These are phyloP conservation scores for Xenus cinereus DNA, from an alignment of 2,113 vertebrate species.

Conservation along the genomic window DNA sequence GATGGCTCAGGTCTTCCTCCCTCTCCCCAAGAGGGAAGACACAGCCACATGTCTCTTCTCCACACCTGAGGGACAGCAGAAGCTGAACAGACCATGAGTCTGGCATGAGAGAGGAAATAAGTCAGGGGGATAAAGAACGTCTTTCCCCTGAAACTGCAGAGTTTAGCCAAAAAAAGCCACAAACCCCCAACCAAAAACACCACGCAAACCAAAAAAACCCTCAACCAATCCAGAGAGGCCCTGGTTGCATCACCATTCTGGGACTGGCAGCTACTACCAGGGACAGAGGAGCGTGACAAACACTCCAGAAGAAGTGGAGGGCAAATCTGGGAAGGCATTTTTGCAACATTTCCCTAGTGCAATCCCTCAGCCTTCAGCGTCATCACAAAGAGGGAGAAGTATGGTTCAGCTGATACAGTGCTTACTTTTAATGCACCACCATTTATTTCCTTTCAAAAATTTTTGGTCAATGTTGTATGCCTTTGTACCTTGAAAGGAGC, in stretches of 20 bases:
- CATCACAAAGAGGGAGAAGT: not conserved
- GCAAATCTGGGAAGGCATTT: not conserved
- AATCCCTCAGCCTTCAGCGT: not conserved
- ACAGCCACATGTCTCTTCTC: not conserved
- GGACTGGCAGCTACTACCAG: not conserved
- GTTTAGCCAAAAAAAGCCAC: not conserved
- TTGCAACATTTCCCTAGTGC: not conserved
- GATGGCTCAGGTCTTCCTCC: not conserved
- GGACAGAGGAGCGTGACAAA: not conserved
- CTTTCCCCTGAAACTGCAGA: not conserved
- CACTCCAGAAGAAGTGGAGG: not conserved
- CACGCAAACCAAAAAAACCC: not conserved
- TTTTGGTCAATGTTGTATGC: fast-evolving
- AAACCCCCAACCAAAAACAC: not conserved
- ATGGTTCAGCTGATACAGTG: fast-evolving
- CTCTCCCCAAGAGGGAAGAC: fast-evolving
- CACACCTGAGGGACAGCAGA: not conserved
- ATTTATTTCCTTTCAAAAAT: not conserved
- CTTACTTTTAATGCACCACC: not conserved
- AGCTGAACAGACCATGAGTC: not conserved
- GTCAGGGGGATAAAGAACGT: not conserved
- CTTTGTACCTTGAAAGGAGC: not conserved
- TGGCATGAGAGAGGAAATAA: not conserved
- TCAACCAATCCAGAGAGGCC: not conserved
- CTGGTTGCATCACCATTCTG: not conserved